Base-by-base conservation (phyloP, 2,113 vertebrate genomes). In the Brienomyrus longianalis region DNA sequence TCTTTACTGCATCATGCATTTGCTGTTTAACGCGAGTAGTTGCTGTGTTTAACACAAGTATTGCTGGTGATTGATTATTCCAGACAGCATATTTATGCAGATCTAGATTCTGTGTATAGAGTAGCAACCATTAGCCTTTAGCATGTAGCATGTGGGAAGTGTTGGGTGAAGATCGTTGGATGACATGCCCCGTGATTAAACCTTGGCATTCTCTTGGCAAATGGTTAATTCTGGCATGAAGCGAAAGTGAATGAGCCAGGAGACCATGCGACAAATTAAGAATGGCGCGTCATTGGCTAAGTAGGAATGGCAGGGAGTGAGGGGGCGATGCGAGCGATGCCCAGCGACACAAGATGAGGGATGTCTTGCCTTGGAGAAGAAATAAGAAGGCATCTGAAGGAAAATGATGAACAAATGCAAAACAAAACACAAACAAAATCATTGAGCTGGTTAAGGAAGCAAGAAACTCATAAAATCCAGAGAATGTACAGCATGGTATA, bases 331-430 rank as follows among this genome's bases (percentile, higher is more conserved):
- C 74, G n/a, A 90, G 39, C 21, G 17, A 88, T 35, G 51, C 90
- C 91, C 89, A 62, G 89, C 90, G 88, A 91, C 90, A 89, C 90
- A 90, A 56, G 88, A 93, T 70, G 89, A 66, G 86, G 93, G 91
- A 31, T 83, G 86, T 91, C 88, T 91, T 93, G 92, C 89, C 93
- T 93, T 92, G 85, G 86, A 93, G 92, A 92, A 93, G 88, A 91
- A 92, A 92, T 91, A 94, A 93, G 88, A 92, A 92, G 77, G 91
- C 87, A 90, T 92, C 91, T 92, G 92, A 92, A 88, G 47, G 92
- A 91, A 90, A 80, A 90, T 9, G 51, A 84, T 21, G 91, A 88
- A 92, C 89, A 93, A 50, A 51, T 0, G 87, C 31, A 89, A 59
- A 84, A 21, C 45, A 80, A 89, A 11, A 91, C 21, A 39, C 5